phyloP scores from a whole-genome alignment of 2,113 vertebrate species.

The Rostratula benghalensis region DNA sequence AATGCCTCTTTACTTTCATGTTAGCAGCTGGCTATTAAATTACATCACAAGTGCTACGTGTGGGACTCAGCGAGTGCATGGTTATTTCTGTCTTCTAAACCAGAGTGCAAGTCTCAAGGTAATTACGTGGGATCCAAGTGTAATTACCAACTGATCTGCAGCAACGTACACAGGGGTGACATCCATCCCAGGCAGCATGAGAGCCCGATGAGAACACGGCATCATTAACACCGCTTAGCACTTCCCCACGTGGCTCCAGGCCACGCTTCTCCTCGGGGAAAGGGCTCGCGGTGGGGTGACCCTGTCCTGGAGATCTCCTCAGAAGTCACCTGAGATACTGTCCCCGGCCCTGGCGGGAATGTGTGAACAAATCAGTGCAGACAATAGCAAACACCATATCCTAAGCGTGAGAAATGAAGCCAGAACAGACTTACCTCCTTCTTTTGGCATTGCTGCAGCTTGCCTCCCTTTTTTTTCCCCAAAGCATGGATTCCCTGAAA shows the following conservation, averaged over 20 bases:
- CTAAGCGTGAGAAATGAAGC: neutral
- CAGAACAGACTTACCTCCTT: neutral
- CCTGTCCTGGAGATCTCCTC: neutral
- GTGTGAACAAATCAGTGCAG: neutral
- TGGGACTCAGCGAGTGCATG: slow-evolving; percentile 26
- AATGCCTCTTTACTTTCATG: slow-evolving; percentile 22
- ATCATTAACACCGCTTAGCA: slow-evolving; percentile 48
- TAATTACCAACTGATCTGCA: slow-evolving; percentile 71
- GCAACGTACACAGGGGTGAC: slow-evolving; percentile 37
- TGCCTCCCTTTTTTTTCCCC: neutral
- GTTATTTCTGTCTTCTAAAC: slow-evolving; percentile 56
- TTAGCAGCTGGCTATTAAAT: slow-evolving; percentile 47
- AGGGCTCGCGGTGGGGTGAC: rapidly evolving
- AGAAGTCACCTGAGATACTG: neutral
- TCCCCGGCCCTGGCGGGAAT: rapidly evolving
- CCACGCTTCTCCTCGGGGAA: neutral
- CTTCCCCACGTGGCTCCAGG: neutral
- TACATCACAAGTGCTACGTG: slow-evolving; percentile 38
- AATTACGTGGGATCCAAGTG: slow-evolving; percentile 68
- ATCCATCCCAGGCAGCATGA: slow-evolving; percentile 46
- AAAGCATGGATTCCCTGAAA: neutral
- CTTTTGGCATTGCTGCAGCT: neutral
- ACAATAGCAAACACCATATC: neutral
- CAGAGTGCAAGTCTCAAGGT: slow-evolving; percentile 55
- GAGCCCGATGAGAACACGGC: slow-evolving; percentile 21